phyloP scores from a whole-genome alignment of 2,113 vertebrate species.

The Halcyon malimbica region DNA sequence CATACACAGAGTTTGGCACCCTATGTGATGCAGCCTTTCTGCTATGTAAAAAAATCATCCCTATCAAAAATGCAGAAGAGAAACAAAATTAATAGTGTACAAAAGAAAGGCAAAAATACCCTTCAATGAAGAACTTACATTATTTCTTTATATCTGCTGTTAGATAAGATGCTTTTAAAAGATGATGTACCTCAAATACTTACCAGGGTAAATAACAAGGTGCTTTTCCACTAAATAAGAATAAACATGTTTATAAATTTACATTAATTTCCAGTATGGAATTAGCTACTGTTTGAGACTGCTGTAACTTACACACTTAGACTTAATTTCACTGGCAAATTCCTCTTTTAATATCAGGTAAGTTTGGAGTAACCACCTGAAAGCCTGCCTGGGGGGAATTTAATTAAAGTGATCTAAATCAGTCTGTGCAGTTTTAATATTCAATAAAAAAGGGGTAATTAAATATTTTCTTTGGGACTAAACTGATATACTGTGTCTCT shows the following conservation, averaged over 20 bases:
- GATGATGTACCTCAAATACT: not conserved
- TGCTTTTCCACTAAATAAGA: slow-evolving; percentile 13
- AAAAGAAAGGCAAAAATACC: not conserved
- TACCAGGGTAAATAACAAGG: not conserved
- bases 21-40: not conserved
- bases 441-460: not conserved
- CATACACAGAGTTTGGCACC: not conserved
- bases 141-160: not conserved
- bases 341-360: slow-evolving; percentile 6
- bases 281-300: not conserved
- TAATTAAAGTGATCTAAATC: slow-evolving; percentile 36
- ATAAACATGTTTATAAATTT: slow-evolving; percentile 25
- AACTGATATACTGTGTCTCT: not conserved
- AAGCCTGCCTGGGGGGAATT: not conserved
- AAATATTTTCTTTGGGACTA: not conserved
- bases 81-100: not conserved
- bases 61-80: not conserved
- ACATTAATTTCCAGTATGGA: slow-evolving; percentile 23
- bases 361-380: not conserved
- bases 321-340: slow-evolving; percentile 34
- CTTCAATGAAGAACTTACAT: not conserved
- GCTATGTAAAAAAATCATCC: not conserved
- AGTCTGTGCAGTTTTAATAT: not conserved
- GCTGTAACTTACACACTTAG: slow-evolving; percentile 5
- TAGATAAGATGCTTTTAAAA: not conserved